Evolutionary conservation across 2,888 invertebrate genomes (phyloP), one percentile per base, ranked within the genome.

Genomic region (Drosophila trichaetosa): DNA sequence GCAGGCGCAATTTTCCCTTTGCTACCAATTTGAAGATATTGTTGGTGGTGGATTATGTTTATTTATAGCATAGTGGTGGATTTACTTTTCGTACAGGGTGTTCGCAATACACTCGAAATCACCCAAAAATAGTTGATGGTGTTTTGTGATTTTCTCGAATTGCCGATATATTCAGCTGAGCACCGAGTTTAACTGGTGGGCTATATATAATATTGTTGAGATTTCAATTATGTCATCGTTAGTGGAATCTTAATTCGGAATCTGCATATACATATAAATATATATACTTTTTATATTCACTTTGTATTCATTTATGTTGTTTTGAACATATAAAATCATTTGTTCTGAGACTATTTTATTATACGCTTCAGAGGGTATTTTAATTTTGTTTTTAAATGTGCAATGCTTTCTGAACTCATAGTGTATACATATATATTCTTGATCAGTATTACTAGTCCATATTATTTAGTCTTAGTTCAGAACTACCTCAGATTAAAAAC

Each of bases 31-130:
- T 29, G 2, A 7, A 53, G 11, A 31, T 51, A 27, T 40, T 36
- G 31, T 53, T 65, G 57, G 75, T 68, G 78, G 70, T 78, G 70
- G 42, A 18, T 52, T 73, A 57, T 52, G 27, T 34, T 7, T 52
- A 36, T 61, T 60, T 33, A 48, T 61, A 54, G 53, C 48, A 8
- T 7, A 18, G n/a, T 38, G 54, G 63, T 56, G 34, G 49, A n/a
- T 51, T 58, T 38, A 2, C 16, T 33, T 1, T 34, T 18, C 24
- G 6, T 29, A 34, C 7, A 57, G 56, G 27, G 57, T 57, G 29
- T 36, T 62, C 27, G 34, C 2, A 21, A 40, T 10, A 13, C 13
- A n/a, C 21, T 27, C 27, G 13, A 21, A 46, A 24, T 13, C 36
- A 18, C 8, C 2, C 13, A 7, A 18, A 31, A 51, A 11, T 48